Evolutionary conservation across 2,888 invertebrate species (phyloP), one percentile per base, ranked within the genome.

Genomic region (Miltochrista miniata): DNA sequence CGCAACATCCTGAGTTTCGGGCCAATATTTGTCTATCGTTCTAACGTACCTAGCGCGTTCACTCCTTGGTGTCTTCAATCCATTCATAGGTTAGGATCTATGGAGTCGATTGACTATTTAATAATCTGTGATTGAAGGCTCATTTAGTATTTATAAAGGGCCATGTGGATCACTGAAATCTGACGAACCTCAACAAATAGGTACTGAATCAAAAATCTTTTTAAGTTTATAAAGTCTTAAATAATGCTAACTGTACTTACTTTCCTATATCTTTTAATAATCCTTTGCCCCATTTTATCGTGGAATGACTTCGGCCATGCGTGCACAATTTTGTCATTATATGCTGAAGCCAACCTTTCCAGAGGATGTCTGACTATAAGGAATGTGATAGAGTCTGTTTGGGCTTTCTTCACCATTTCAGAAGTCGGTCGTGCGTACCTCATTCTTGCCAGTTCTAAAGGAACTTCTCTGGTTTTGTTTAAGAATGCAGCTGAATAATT

Each of bases 261-360:
- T 92, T 92, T 93, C 66, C 96, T 92, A 80, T 96, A 96, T 71
- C 94, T 95, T 69, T 93, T 93, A 40, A 96, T 94, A 61, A 97
- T 97, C 81, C 94, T 93, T 52, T 94, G 94, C 30, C 96, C 96
- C 74, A 96, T 92, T 79, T 95, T 96, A 67, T 96, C 95, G 70
- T 97, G 96, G 74, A 95, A 94, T 14, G 96, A 96, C 78, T 96
- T 95, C 0, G 96, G 96, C 82, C 96, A 92, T 40, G 96, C 95
- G 75, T 95, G 96, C 54, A 96, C 95, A 66, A 98, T 94, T 89
- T 97, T 97, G 80, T 97, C 96, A 68, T 96, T 94, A 80, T 96
- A 97, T 47, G 96, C 96, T 45, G 96, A 96, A 50, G 96, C 93
- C 56, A 97, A 90, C 59, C 90, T 92, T 80, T 97, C 96, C 64